Conservation (phyloP, 1,140 invertebrate genomes). For the Heliconius melpomene region DNA sequence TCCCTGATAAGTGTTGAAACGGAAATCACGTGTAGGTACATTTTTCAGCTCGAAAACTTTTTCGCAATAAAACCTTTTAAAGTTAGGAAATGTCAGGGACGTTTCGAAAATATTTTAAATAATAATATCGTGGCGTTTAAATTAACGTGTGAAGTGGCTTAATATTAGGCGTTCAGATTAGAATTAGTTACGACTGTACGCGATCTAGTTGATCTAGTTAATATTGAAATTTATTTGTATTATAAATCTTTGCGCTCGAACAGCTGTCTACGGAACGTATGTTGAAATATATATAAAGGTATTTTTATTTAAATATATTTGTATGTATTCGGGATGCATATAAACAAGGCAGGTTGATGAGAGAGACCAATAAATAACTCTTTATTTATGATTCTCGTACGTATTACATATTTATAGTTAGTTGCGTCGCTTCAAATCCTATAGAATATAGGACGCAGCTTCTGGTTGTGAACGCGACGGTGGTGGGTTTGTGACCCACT, state of each 20-base stretch:
- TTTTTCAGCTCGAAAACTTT: too few species aligned
- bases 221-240: slow-evolving; percentile 50
- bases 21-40: too few species aligned
- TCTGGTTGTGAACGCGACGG: background rate
- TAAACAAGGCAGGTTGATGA: slow-evolving; percentile 6
- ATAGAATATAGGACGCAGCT: background rate
- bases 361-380: background rate
- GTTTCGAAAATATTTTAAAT: too few species aligned
- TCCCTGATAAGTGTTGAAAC: too few species aligned
- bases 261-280: slow-evolving; percentile 2
- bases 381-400: background rate
- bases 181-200: slow-evolving; percentile 26
- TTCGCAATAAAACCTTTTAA: too few species aligned
- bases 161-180: slow-evolving; percentile 21
- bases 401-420: background rate
- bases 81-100: too few species aligned
- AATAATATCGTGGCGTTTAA: background rate
- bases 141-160: background rate
- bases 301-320: slow-evolving; percentile 8
- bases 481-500: background rate
- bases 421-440: too few species aligned
- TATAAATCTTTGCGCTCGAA: slow-evolving; percentile 40
- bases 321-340: slow-evolving; percentile 3
- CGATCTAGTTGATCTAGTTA: slow-evolving; percentile 37
- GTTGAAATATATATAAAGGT: slow-evolving; percentile 1